Evolutionary conservation across 2,888 invertebrate species (phyloP), one percentile per base, ranked within the genome.

Genomic region (Theodoxus fluviatilis): DNA sequence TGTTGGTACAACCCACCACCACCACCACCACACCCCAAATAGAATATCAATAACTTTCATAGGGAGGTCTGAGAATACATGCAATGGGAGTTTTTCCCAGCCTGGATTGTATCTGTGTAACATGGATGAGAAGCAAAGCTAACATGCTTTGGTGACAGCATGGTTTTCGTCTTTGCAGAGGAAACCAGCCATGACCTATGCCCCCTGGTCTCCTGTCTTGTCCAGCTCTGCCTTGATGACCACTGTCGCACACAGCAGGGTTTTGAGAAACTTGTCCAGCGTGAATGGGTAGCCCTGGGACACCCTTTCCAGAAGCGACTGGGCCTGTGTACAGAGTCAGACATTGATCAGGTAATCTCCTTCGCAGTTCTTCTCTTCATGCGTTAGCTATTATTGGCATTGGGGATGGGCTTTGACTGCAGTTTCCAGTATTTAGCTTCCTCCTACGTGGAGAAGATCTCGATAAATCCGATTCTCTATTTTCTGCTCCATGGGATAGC

Each of bases 281-380:
- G 96, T 85, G 97, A 98, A 85, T 98, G 98, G 97, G 90, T 97
- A 3, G 92, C 94, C 0, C 89, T 96, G 75, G 96, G 96, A 35
- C 97, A 98, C 88, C 95, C 94, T 0, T 95, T 95, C 87, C 91
- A 91, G 83, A 91, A 80, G 49, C 78, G 89, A 64, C 81, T 84
- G 28, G 84, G 83, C 4, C 80, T 87, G 18, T 74, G 87, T 25
- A 75, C 75, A 64, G 69, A 71, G 18, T 76, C 72, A 9, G 80
- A 81, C 2, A 65, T 70, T 7, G 80, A 81, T 68, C 76, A 79
- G 78, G 81, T 80, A 64, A n/a, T 66, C 52, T 25, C 22, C 38
- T 65, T 49, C 1, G 22, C 35, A 22, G 15, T n/a, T 52, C 7
- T 52, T n/a, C n/a, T 7, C 2, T 7, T 52, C 3, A 22, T 52